Base-by-base conservation (phyloP, 2,113 vertebrate genomes). In the Polypterus senegalus region DNA sequence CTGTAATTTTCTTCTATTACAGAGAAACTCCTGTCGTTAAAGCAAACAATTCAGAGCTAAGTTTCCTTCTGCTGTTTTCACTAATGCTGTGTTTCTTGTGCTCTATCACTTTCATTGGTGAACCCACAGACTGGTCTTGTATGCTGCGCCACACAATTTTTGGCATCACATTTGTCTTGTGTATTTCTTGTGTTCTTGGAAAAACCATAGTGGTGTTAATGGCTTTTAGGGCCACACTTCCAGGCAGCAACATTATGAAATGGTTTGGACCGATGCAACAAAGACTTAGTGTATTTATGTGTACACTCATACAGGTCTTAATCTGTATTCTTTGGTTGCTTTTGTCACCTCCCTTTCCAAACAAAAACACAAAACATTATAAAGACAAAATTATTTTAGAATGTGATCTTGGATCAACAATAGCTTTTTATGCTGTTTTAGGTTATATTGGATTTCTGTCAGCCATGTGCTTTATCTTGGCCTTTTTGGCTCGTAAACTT, bases 381-480 rank as follows among this genome's bases (percentile, higher is more conserved):
- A 80, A 75, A 44, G 70, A 79, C 5, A 81, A 75, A 65, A 79
- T 85, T 2, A 81, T 81, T 51, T 60, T 83, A 8, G 77, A 83
- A 47, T 85, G 80, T 65, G 64, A 72, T 49, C 57, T 82, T 6
- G 81, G 81, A 3, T 82, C 81, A 66, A 57, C 62, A 10, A 3
- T 78, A 27, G 81, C 77, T 4, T 85, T 80, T 71, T 84, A 82
- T 79, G 70, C 71, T 57, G 81, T 81, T 1, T 61, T 83, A 43
- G 79, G 75, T 1, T 85, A 86, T 65, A 82, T 86, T 9, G 84
- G 80, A 57, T 4, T 83, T 46, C 65, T 84, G 11, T 78, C 84
- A 45, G 4, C 77, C 7, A 65, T 85, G 1, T 85, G 84, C 67
- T 84, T 84, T 52, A 5, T 84, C 58, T 70, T 82, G 47, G 83